phyloP scores from a whole-genome alignment of 1,140 invertebrate species.

The Saxidomus purpurata region DNA sequence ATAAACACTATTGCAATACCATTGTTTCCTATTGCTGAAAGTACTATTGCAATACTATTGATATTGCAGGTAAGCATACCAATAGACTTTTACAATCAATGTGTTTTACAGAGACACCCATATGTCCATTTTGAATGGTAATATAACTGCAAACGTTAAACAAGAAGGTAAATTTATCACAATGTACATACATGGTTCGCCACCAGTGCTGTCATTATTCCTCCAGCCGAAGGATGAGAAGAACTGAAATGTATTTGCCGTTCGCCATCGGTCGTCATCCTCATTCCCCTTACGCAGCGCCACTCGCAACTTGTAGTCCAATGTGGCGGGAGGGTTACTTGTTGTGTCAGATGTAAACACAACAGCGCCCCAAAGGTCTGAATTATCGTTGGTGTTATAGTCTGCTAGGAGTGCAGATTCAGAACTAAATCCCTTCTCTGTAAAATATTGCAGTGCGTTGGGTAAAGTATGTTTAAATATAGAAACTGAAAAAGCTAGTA shows the following conservation, averaged over 20 bases:
- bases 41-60: too few species aligned
- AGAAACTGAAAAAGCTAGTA: too few species aligned
- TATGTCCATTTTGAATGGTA: too few species aligned
- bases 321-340: not conserved
- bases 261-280: slow-evolving; percentile 88
- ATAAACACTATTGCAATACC: too few species aligned
- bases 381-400: slow-evolving; percentile 70
- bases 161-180: too few species aligned
- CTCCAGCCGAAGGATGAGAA: slow-evolving; percentile 90
- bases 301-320: slow-evolving; percentile 54
- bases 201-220: slow-evolving; percentile 87
- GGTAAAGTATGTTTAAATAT: too few species aligned
- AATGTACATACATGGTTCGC: slow-evolving; percentile 88
- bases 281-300: slow-evolving; percentile 8
- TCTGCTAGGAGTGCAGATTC: slow-evolving; percentile 82
- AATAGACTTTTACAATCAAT: too few species aligned
- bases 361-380: slow-evolving; percentile 80
- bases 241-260: slow-evolving; percentile 89
- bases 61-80: too few species aligned
- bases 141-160: too few species aligned
- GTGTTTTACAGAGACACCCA: too few species aligned
- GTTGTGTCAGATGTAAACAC: slow-evolving; percentile 80
- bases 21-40: too few species aligned
- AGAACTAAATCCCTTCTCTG: slow-evolving; percentile 79
- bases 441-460: not conserved